Conservation (phyloP, 92 coral and sea anemone genomes). For the Zoanthus solanderi region DNA sequence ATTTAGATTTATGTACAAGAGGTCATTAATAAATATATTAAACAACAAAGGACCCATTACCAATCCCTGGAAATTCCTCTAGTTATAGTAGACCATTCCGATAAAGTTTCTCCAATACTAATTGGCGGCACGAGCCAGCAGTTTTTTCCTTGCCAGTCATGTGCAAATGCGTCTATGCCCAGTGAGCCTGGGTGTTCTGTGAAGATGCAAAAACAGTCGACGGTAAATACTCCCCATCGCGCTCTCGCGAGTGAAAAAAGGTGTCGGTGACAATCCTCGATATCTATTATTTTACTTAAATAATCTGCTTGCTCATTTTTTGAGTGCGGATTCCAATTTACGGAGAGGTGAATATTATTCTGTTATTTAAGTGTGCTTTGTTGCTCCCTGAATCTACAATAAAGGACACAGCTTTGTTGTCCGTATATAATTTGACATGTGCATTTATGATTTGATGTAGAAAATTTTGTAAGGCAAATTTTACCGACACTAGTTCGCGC, state of each 20-base stretch:
- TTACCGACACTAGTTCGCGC: constrained; percentile 41
- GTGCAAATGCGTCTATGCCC: constrained; percentile 58
- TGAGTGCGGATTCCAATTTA: background rate
- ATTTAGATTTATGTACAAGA: too few species aligned
- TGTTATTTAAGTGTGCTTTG: constrained; percentile 31
- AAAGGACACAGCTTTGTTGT: constrained; percentile 35
- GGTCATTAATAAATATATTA: too few species aligned
- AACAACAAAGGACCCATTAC: too few species aligned
- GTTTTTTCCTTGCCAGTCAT: constrained; percentile 48
- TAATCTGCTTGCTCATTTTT: constrained; percentile 10
- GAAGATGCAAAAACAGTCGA: constrained; percentile 55
- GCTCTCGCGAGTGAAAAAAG: background rate
- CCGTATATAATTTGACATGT: constrained; percentile 31
- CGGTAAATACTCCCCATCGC: constrained; percentile 35
- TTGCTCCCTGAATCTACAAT: constrained; percentile 44
- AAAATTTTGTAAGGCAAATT: constrained; percentile 27
- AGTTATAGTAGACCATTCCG: too few species aligned
- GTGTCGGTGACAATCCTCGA: background rate
- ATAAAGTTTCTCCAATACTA: background rate
- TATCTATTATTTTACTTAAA: background rate
- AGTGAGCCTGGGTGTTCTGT: constrained; percentile 35
- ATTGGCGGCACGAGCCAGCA: constrained; percentile 65
- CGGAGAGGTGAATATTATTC: background rate
- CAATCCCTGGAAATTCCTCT: too few species aligned
- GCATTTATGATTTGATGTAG: background rate